Percentiles rank a stretch among this genome's conserved stretches.
Evolutionary conservation across 2,797 vertebrate species (phyloP).

Genomic region (Anableps anableps): DNA sequence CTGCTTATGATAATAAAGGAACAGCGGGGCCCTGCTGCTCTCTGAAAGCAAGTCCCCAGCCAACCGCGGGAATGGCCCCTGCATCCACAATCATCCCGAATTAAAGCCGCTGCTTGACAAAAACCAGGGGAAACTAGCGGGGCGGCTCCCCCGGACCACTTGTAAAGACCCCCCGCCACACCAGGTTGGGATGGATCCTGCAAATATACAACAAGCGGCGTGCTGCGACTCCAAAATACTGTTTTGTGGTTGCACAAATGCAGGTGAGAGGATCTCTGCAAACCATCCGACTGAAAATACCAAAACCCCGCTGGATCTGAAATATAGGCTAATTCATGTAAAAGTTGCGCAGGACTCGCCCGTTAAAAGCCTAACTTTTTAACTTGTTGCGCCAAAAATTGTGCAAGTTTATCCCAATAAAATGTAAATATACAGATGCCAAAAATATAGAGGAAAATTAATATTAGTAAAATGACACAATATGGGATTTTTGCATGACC

Average conservation of each 20-base stretch:
- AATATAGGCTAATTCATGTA: background rate
- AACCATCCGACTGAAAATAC: background rate
- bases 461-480: background rate
- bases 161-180: constrained; percentile 57
- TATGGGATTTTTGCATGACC: background rate
- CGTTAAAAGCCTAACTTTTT: background rate
- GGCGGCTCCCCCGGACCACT: constrained; percentile 88
- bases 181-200: constrained; percentile 51
- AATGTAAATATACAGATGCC: background rate
- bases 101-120: constrained; percentile 87
- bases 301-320: background rate
- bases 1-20: constrained; percentile 99
- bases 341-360: background rate
- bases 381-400: background rate
- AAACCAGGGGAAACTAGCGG: constrained; percentile 81
- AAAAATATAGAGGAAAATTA: background rate
- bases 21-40: constrained; percentile 92
- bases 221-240: constrained; percentile 37
- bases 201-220: constrained; percentile 50
- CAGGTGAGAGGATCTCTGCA: constrained; percentile 17
- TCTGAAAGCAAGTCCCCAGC: constrained; percentile 90
- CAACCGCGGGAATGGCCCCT: constrained; percentile 90
- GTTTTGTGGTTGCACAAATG: constrained; percentile 31
- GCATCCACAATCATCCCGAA: constrained; percentile 92
- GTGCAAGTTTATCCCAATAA: background rate